Percentiles rank a stretch among this genome's conserved stretches.
phyloP scores from a whole-genome alignment of 1,140 invertebrate genomes.

The Drosophila albomicans region DNA sequence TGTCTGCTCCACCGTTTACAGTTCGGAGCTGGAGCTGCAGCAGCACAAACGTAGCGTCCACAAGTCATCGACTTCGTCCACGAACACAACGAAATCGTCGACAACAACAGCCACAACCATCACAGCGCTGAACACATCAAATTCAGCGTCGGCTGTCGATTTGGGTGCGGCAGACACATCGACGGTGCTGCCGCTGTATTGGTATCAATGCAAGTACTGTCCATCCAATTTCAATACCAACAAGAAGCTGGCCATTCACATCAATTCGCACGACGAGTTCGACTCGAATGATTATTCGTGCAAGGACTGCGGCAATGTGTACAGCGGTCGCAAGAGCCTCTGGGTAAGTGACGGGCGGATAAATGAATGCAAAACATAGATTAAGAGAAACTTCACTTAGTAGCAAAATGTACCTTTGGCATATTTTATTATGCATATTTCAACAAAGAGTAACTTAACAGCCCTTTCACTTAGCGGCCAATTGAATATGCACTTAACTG shows the following conservation, averaged over 20 bases:
- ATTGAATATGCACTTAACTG: no score
- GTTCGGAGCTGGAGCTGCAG: slow-evolving; percentile 69
- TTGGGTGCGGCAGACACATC: slow-evolving; percentile 23
- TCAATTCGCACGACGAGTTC: slow-evolving; percentile 84
- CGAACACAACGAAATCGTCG: slow-evolving; percentile 25
- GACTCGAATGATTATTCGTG: slow-evolving; percentile 84
- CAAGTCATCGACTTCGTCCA: slow-evolving; percentile 35
- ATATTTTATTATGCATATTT: no score
- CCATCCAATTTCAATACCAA: slow-evolving; percentile 83
- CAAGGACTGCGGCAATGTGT: slow-evolving; percentile 84
- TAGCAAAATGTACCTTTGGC: no score
- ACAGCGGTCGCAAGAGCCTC: slow-evolving; percentile 82
- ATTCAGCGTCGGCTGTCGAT: background rate
- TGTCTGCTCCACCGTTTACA: slow-evolving; percentile 82
- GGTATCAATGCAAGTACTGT: slow-evolving; percentile 85
- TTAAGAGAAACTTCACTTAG: no score
- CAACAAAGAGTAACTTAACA: no score
- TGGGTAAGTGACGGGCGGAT: slow-evolving; percentile 64
- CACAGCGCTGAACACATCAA: slow-evolving; percentile 1
- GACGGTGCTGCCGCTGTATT: slow-evolving; percentile 62
- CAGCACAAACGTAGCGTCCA: slow-evolving; percentile 74
- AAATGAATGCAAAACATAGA: no score
- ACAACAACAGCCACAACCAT: slow-evolving; percentile 8
- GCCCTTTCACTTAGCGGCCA: no score
- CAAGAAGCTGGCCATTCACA: slow-evolving; percentile 84